Percentiles rank a stretch among this genome's conserved stretches.
These are phyloP conservation scores for Galago senegalensis DNA, from an alignment of 2,797 vertebrate species.

Conservation along the genomic window DNA sequence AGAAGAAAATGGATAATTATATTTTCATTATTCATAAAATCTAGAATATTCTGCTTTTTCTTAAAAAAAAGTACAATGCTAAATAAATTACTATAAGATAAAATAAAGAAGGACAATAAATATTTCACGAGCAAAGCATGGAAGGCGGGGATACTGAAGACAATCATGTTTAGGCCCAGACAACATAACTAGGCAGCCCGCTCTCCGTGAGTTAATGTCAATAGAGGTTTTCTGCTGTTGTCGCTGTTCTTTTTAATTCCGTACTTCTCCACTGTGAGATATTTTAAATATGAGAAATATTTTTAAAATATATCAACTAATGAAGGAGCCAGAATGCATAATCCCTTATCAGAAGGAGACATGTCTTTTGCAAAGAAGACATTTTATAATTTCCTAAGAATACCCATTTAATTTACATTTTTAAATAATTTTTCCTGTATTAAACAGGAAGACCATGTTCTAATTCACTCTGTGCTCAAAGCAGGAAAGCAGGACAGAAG, in stretches of 20 bases:
- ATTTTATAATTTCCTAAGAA: slow-evolving; percentile 46
- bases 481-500: not conserved
- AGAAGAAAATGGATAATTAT: slow-evolving; percentile 40
- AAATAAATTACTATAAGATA: slow-evolving; percentile 55
- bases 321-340: not conserved
- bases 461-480: slow-evolving; percentile 23
- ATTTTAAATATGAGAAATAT: not conserved
- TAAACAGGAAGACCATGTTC: slow-evolving; percentile 20
- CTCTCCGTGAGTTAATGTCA: slow-evolving; percentile 1
- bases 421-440: not conserved
- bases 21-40: slow-evolving; percentile 4
- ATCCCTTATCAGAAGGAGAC: not conserved
- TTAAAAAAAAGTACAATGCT: not conserved
- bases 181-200: not conserved
- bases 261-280: not conserved
- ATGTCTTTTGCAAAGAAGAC: not conserved
- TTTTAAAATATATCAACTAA: slow-evolving; percentile 36
- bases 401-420: slow-evolving; percentile 21
- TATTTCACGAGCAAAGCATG: slow-evolving; percentile 18
- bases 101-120: not conserved
- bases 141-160: slow-evolving; percentile 7
- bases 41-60: not conserved
- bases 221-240: not conserved
- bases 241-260: not conserved
- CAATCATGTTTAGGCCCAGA: not conserved